Conservation (phyloP, 2,888 invertebrate species). For the Lumbricus terrestris region DNA sequence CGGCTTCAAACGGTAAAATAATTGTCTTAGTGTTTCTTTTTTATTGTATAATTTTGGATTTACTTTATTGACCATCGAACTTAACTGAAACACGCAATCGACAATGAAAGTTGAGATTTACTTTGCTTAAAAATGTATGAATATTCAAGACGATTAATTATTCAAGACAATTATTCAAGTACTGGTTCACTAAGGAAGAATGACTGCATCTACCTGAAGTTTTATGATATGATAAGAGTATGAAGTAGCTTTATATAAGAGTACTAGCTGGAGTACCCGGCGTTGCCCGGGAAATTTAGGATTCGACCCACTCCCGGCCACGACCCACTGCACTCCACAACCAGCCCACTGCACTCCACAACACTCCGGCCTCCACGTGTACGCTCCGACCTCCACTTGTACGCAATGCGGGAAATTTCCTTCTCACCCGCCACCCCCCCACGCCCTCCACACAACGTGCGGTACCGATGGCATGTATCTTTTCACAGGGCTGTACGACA, state of each 20-base stretch:
- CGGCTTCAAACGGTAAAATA: slow-evolving; percentile 56
- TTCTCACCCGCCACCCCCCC: too few relatives aligned
- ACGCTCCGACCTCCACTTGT: too few relatives aligned
- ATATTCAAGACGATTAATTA: background rate
- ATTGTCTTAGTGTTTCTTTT: background rate
- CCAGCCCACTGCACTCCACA: too few relatives aligned
- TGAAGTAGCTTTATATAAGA: background rate
- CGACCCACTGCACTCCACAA: too few relatives aligned
- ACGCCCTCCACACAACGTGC: too few relatives aligned
- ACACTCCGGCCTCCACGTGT: too few relatives aligned
- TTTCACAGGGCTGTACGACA: too few relatives aligned
- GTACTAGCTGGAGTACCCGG: too few relatives aligned
- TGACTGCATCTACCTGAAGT: background rate
- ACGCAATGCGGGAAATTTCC: too few relatives aligned
- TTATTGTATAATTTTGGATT: background rate
- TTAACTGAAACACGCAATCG: background rate
- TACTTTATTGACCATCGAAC: background rate
- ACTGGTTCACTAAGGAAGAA: background rate
- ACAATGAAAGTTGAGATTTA: background rate
- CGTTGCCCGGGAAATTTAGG: too few relatives aligned
- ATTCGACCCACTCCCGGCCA: too few relatives aligned
- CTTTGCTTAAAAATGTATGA: background rate
- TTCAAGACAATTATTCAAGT: background rate
- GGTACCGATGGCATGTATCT: too few relatives aligned
- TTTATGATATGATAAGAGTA: background rate